Evolutionary conservation across 2,888 invertebrate genomes (phyloP).

Genomic region (Acrobasis repandana): DNA sequence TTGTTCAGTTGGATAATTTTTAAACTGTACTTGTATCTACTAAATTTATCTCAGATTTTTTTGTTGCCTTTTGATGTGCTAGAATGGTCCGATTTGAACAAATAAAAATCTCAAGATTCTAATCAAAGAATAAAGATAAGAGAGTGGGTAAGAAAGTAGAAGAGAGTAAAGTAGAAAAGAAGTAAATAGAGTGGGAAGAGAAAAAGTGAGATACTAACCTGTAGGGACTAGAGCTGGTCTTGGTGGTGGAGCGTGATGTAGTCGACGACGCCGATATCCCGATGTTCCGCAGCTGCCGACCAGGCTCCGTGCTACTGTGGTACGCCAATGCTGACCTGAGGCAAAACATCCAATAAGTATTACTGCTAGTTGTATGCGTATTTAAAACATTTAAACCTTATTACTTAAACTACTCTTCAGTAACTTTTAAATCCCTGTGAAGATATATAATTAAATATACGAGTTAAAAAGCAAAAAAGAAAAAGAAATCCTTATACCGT

Average conservation of each 20-base stretch:
- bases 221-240: slow-evolving; percentile 96
- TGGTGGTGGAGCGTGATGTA: slow-evolving; percentile 96
- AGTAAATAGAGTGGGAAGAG: too few relatives aligned
- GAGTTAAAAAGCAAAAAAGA: background rate
- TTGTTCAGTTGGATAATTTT: too few relatives aligned
- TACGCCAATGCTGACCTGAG: slow-evolving; percentile 91
- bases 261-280: slow-evolving; percentile 98
- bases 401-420: background rate
- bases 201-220: slow-evolving; percentile 68
- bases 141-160: too few relatives aligned
- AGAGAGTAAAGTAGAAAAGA: too few relatives aligned
- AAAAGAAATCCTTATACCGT: background rate
- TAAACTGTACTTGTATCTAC: too few relatives aligned
- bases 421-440: background rate
- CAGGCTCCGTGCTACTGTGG: slow-evolving; percentile 83
- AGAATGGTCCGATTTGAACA: too few relatives aligned
- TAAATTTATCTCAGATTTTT: too few relatives aligned
- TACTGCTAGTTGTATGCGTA: background rate
- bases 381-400: background rate
- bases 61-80: too few relatives aligned
- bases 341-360: background rate
- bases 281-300: slow-evolving; percentile 85
- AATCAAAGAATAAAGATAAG: too few relatives aligned
- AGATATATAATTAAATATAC: background rate
- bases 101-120: too few relatives aligned